These are phyloP conservation scores for Acanthaster planci DNA, from an alignment of 35 echinoderm and acorn worm species.

Conservation along the genomic window DNA sequence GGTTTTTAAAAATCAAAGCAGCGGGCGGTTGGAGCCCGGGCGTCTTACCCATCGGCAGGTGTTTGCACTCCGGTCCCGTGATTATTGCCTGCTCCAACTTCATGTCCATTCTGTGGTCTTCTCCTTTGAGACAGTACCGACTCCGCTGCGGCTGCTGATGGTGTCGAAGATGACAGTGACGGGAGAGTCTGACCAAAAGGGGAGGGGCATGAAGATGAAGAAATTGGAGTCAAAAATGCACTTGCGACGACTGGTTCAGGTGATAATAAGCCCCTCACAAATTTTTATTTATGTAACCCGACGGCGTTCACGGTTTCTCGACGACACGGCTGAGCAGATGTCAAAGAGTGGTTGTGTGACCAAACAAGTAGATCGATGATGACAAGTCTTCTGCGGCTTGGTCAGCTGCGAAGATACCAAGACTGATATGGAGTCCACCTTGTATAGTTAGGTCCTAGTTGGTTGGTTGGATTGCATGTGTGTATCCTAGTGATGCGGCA, in stretches of 20 bases:
- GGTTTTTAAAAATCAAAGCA: too few species aligned
- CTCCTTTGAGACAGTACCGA: neutral
- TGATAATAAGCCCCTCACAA: neutral
- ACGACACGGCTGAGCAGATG: neutral
- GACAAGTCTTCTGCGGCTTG: neutral
- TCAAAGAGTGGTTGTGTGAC: too few species aligned
- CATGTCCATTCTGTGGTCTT: constrained; percentile 8
- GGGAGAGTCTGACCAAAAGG: neutral
- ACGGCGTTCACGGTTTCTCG: neutral
- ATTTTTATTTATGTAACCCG: too few species aligned
- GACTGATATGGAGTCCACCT: too few species aligned
- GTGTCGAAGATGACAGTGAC: neutral
- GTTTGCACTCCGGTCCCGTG: constrained; percentile 7
- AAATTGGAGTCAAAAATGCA: neutral
- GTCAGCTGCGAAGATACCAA: too few species aligned
- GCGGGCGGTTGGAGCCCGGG: too few species aligned
- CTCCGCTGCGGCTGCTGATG: neutral
- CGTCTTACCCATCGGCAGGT: neutral
- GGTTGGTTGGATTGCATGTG: too few species aligned
- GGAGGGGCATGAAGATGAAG: neutral
- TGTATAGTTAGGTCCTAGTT: too few species aligned
- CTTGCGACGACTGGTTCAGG: neutral
- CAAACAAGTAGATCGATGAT: neutral
- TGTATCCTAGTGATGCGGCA: too few species aligned
- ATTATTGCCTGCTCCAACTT: constrained; percentile 23